Conservation (phyloP, 92 coral and sea anemone species). For the Scolanthus callimorphus region DNA sequence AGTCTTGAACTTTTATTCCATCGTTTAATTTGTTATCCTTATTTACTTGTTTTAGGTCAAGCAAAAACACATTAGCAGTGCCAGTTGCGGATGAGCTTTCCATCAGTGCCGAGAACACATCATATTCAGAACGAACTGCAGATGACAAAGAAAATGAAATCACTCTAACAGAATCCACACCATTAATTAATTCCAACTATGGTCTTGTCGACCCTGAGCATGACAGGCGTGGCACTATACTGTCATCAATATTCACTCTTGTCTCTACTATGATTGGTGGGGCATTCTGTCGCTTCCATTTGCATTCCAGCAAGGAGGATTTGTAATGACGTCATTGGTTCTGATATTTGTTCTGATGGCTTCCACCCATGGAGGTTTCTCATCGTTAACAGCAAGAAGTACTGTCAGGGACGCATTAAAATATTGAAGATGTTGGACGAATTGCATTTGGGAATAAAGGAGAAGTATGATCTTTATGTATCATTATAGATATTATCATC, state of each 20-base stretch:
- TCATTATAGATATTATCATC: neutral
- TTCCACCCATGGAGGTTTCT: conserved; percentile 85
- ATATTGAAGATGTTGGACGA: conserved; percentile 84
- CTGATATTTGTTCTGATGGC: conserved; percentile 67
- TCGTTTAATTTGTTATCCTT: too few relatives aligned
- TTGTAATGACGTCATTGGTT: conserved; percentile 59
- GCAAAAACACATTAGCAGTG: too few relatives aligned
- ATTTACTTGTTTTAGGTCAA: too few relatives aligned
- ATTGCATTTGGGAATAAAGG: conserved; percentile 87
- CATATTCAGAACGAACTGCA: too few relatives aligned
- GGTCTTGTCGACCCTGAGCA: conserved; percentile 23
- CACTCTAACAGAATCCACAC: conserved; percentile 47
- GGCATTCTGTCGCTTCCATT: conserved; percentile 78
- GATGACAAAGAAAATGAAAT: too few relatives aligned
- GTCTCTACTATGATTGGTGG: conserved; percentile 94
- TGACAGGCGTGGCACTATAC: conserved; percentile 76
- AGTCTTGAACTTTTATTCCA: too few relatives aligned
- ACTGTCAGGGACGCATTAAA: conserved; percentile 84
- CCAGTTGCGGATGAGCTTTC: too few relatives aligned
- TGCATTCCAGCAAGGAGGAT: conserved; percentile 91
- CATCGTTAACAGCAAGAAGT: conserved; percentile 81
- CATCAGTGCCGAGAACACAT: too few relatives aligned
- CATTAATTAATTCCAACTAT: conserved; percentile 19
- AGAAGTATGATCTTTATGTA: conserved; percentile 53
- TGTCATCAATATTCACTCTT: conserved; percentile 80